phyloP scores from a whole-genome alignment of 2,113 vertebrate genomes.

The Phoenicopterus ruber region DNA sequence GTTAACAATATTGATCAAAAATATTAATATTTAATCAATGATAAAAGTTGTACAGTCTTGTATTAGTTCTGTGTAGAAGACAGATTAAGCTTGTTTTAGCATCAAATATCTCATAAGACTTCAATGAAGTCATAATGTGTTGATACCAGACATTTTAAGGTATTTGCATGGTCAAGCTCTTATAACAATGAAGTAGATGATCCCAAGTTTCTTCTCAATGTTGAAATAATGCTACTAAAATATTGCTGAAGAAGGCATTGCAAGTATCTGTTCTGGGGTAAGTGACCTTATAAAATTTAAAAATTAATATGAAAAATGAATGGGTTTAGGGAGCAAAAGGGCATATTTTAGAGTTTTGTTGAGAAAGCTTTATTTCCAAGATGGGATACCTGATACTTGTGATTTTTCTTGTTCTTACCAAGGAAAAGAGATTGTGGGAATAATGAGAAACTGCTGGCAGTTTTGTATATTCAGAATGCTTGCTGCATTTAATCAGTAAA shows the following conservation, averaged over 20 bases:
- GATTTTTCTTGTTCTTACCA: neutral
- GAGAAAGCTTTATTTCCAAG: neutral
- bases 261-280: neutral
- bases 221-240: neutral
- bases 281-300: neutral
- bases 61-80: neutral
- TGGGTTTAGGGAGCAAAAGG: neutral
- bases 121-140: neutral
- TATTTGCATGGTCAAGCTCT: neutral
- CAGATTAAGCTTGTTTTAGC: neutral
- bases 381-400: neutral
- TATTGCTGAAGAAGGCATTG: neutral
- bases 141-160: neutral
- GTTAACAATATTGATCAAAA: neutral
- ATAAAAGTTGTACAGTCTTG: neutral
- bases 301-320: neutral
- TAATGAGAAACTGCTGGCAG: neutral
- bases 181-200: neutral
- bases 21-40: neutral
- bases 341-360: neutral
- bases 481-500: neutral
- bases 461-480: neutral
- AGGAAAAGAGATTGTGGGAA: neutral
- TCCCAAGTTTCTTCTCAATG: neutral
- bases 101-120: neutral